These are phyloP conservation scores for Epinotia nisella DNA, from an alignment of 2,888 invertebrate species.

Conservation along the genomic window DNA sequence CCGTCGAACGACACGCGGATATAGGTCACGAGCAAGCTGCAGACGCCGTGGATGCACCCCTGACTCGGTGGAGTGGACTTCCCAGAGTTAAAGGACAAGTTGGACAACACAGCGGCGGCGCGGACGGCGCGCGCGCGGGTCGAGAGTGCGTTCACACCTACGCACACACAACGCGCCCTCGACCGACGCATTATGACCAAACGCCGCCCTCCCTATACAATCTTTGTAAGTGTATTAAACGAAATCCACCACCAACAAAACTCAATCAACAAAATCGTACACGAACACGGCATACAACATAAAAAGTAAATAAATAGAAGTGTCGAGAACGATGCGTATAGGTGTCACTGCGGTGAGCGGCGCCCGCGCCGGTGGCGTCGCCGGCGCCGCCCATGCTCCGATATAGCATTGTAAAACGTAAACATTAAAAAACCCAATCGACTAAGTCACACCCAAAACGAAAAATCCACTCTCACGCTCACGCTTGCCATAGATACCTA, in stretches of 20 bases:
- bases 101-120: conserved; percentile 49
- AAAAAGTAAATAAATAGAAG: conserved; percentile 78
- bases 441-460: conserved; percentile 85
- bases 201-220: conserved; percentile 51
- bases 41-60: conserved; percentile 48
- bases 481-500: conserved; percentile 85
- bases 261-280: conserved; percentile 83
- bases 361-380: conserved; percentile 66
- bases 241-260: conserved; percentile 85
- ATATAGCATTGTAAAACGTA: conserved; percentile 81
- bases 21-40: conserved; percentile 23
- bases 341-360: conserved; percentile 77
- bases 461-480: conserved; percentile 86
- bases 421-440: conserved; percentile 85
- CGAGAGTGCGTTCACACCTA: conserved; percentile 71
- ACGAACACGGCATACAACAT: conserved; percentile 84
- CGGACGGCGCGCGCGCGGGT: conserved; percentile 52
- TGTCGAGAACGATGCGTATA: conserved; percentile 82
- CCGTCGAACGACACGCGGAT: conserved; percentile 61
- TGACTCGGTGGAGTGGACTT: conserved; percentile 50
- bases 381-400: conserved; percentile 79
- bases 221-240: conserved; percentile 81
- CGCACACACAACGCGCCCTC: conserved; percentile 74
- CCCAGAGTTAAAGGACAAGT: conserved; percentile 40
- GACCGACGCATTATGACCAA: conserved; percentile 42